Evolutionary conservation across 64 coral and sea anemone genomes (phyloP).

Genomic region (Stichodactyla mertensii): DNA sequence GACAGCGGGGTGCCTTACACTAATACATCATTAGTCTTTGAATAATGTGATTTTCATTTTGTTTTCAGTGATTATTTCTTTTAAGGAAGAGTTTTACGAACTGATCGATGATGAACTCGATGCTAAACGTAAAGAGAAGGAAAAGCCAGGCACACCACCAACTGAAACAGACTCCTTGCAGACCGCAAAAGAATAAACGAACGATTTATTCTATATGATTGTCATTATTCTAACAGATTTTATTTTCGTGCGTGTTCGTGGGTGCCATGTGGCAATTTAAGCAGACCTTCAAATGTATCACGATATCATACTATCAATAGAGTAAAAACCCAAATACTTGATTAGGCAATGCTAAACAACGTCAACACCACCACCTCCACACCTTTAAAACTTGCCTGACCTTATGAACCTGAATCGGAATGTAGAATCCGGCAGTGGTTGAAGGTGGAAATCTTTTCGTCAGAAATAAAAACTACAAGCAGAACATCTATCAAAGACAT

Average conservation of each 20-base stretch:
- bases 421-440: too few relatives aligned
- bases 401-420: too few relatives aligned
- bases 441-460: too few relatives aligned
- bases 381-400: too few relatives aligned
- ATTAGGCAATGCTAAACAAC: too few relatives aligned
- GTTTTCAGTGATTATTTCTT: constrained; percentile 15
- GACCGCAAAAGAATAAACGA: background rate
- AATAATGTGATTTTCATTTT: background rate
- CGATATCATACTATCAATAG: too few relatives aligned
- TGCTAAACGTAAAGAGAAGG: constrained; percentile 10
- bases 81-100: constrained; percentile 47
- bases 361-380: too few relatives aligned
- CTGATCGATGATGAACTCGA: constrained; percentile 43
- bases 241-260: background rate
- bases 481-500: too few relatives aligned
- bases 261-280: background rate
- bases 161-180: background rate
- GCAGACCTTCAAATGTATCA: too few relatives aligned
- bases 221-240: background rate
- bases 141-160: background rate
- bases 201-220: background rate
- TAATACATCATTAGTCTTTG: background rate
- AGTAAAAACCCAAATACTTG: too few relatives aligned
- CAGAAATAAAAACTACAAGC: too few relatives aligned
- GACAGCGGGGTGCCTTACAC: background rate